Conservation (phyloP, 2,888 invertebrate genomes). For the Macrosiphum euphorbiae region DNA sequence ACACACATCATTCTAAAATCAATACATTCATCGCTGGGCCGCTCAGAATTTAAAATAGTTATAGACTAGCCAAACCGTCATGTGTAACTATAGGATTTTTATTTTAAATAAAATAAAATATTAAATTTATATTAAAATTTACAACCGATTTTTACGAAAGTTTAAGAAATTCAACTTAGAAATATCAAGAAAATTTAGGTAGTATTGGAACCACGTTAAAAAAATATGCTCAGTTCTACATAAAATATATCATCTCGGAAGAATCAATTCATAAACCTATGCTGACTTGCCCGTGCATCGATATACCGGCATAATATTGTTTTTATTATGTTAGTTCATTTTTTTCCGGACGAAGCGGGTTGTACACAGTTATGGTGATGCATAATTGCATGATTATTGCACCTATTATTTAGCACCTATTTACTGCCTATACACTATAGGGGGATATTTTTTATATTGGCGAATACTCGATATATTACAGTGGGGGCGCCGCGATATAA, state of each 20-base stretch:
- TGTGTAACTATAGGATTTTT: not conserved
- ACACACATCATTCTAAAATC: too few species aligned
- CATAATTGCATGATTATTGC: too few species aligned
- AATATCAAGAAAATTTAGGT: not conserved
- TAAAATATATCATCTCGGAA: not conserved
- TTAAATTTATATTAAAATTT: not conserved
- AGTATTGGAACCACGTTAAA: not conserved
- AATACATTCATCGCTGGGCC: too few species aligned
- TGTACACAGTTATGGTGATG: too few species aligned
- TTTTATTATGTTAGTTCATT: too few species aligned
- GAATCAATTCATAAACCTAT: not conserved
- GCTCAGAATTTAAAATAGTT: too few species aligned
- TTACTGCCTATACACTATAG: too few species aligned
- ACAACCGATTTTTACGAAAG: not conserved
- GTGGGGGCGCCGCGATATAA: too few species aligned
- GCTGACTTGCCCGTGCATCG: not conserved
- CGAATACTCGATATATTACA: too few species aligned
- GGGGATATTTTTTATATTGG: too few species aligned
- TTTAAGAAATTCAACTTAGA: not conserved
- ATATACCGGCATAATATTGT: not conserved
- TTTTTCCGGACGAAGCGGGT: not conserved
- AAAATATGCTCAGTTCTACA: not conserved
- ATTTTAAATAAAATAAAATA: not conserved
- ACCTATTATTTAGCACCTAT: too few species aligned
- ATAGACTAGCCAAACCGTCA: not conserved